Conservation (phyloP, 2,797 vertebrate species). For the Nyctibius grandis region DNA sequence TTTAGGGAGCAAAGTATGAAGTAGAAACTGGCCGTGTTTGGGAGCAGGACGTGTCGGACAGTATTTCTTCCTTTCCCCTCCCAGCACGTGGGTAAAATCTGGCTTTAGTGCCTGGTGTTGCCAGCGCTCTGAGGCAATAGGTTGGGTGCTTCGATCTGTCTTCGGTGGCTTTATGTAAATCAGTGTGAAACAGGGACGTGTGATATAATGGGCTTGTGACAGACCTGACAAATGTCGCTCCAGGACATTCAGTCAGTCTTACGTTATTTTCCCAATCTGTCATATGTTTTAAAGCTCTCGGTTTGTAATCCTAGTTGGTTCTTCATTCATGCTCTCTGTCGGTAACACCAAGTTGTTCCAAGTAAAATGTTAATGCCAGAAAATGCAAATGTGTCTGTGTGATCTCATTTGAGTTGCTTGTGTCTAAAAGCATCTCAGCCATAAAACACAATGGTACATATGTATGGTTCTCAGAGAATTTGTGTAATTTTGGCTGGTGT, state of each 20-base stretch:
- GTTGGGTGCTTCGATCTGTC: neutral
- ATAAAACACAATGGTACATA: neutral
- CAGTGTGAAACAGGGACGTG: neutral
- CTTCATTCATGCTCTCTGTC: neutral
- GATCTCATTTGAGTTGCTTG: neutral
- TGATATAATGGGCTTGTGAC: neutral
- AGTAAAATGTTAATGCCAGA: neutral
- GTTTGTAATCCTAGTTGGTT: neutral
- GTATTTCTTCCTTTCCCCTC: neutral
- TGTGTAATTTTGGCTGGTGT: neutral
- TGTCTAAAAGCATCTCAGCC: neutral
- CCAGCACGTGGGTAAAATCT: neutral
- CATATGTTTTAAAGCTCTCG: neutral
- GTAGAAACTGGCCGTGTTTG: neutral
- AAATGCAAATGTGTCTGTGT: neutral
- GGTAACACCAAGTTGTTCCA: neutral
- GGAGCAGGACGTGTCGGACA: neutral
- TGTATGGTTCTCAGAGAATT: neutral
- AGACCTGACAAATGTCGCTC: neutral
- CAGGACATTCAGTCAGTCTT: neutral
- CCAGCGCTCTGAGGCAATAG: fast-evolving
- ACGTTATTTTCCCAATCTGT: neutral
- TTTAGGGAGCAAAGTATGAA: neutral
- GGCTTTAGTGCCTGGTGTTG: fast-evolving
- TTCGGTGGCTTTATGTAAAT: neutral